These are phyloP conservation scores for Neotoxoptera formosana DNA, from an alignment of 1,140 invertebrate species.

Conservation along the genomic window DNA sequence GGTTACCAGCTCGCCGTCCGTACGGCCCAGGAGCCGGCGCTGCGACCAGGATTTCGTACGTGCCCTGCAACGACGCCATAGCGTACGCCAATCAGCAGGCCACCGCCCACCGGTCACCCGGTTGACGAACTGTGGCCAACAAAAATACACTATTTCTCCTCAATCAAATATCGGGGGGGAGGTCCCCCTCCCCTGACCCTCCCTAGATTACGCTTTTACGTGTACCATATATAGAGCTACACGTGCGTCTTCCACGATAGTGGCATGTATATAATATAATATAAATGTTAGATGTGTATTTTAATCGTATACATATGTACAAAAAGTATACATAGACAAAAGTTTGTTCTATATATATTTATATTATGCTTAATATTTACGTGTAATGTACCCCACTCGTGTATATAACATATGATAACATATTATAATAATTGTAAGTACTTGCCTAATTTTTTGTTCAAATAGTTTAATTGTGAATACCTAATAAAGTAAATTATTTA, in stretches of 20 bases:
- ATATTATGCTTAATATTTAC: neutral
- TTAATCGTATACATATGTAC: no score
- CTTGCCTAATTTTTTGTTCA: neutral
- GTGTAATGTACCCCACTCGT: neutral
- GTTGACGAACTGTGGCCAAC: neutral
- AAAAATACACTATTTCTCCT: neutral
- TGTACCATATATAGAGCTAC: neutral
- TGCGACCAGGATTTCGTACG: neutral
- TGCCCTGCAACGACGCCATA: conserved; percentile 54
- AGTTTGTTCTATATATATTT: no score
- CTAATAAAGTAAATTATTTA: neutral
- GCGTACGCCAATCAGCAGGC: conserved; percentile 51
- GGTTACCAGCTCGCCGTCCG: neutral
- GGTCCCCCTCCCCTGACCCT: no score
- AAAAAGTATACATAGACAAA: neutral
- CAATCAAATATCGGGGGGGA: neutral
- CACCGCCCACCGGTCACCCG: neutral
- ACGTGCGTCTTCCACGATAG: neutral
- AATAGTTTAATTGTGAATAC: neutral
- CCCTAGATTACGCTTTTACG: neutral
- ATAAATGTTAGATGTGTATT: neutral
- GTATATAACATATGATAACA: neutral
- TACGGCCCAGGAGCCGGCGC: neutral
- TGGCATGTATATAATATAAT: neutral
- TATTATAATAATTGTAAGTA: neutral